These are phyloP conservation scores for Adrianichthys oophorus DNA, from an alignment of 2,797 vertebrate genomes.

Conservation along the genomic window DNA sequence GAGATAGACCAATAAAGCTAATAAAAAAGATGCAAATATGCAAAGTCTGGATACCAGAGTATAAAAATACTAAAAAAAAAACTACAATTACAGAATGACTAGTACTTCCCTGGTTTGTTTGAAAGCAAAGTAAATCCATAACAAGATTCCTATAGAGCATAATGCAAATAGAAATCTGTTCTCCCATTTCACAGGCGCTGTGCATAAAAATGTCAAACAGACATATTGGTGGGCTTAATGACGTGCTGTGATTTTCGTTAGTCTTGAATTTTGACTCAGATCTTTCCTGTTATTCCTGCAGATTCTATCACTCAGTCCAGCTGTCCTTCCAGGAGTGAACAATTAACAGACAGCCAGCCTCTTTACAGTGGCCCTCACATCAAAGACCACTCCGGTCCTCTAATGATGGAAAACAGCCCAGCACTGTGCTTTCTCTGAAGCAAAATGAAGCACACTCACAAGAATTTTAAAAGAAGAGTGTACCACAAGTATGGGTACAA, in stretches of 20 bases:
- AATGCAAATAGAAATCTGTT: too few species aligned
- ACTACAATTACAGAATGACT: not conserved
- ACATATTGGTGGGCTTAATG: slow-evolving; percentile 1
- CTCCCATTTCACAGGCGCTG: not conserved
- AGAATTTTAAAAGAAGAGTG: slow-evolving; percentile 21
- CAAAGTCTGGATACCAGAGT: not conserved
- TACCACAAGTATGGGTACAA: slow-evolving; percentile 7
- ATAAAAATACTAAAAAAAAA: not conserved
- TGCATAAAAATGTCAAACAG: not conserved
- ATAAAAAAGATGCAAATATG: not conserved
- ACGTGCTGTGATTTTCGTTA: not conserved
- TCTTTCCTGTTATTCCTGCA: slow-evolving; percentile 12
- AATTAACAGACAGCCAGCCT: slow-evolving; percentile 25
- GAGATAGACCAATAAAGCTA: not conserved
- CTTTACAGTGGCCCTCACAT: slow-evolving; percentile 28
- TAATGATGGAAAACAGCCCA: slow-evolving; percentile 36
- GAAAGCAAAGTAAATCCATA: too few species aligned
- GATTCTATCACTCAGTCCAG: slow-evolving; percentile 14
- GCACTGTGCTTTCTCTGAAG: slow-evolving; percentile 21
- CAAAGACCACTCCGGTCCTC: slow-evolving; percentile 37
- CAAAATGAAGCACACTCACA: slow-evolving; percentile 21
- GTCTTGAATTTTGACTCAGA: slow-evolving; percentile 4
- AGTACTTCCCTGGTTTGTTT: too few species aligned
- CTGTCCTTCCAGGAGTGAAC: slow-evolving; percentile 16
- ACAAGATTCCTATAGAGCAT: too few species aligned